Evolutionary conservation across 2,888 invertebrate genomes (phyloP).

Genomic region (Ametastegia equiseti): DNA sequence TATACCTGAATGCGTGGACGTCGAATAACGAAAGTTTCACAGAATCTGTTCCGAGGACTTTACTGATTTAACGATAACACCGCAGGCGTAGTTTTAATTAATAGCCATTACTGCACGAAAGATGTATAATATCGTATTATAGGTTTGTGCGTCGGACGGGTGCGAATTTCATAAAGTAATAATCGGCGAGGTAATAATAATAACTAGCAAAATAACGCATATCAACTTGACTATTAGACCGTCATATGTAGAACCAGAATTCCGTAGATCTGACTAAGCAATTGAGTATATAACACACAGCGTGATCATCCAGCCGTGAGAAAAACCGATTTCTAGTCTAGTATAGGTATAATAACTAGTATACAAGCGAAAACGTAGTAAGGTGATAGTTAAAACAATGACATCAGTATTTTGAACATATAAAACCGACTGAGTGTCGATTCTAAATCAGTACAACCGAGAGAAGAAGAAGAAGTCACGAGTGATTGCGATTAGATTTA

Average conservation of each 20-base stretch:
- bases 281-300: neutral
- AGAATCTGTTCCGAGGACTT: neutral
- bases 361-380: neutral
- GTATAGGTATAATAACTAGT: too few relatives aligned
- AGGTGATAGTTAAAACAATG: slow-evolving; percentile 6
- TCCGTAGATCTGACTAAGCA: neutral
- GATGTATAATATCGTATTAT: neutral
- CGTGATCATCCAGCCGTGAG: slow-evolving; percentile 20
- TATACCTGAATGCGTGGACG: neutral
- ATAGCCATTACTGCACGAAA: neutral
- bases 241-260: neutral
- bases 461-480: neutral
- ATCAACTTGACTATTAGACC: neutral
- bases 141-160: neutral
- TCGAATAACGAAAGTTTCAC: neutral
- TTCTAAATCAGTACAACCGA: neutral
- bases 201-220: neutral
- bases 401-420: neutral
- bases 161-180: neutral
- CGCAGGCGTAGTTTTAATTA: neutral
- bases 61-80: neutral
- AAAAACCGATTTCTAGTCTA: neutral
- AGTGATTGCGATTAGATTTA: neutral
- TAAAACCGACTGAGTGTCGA: neutral
- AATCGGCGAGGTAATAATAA: neutral